Percentiles rank a stretch among this genome's conserved stretches.
These are phyloP conservation scores for Umimayanthus chanpuru DNA, from an alignment of 92 coral and sea anemone genomes.

Conservation along the genomic window DNA sequence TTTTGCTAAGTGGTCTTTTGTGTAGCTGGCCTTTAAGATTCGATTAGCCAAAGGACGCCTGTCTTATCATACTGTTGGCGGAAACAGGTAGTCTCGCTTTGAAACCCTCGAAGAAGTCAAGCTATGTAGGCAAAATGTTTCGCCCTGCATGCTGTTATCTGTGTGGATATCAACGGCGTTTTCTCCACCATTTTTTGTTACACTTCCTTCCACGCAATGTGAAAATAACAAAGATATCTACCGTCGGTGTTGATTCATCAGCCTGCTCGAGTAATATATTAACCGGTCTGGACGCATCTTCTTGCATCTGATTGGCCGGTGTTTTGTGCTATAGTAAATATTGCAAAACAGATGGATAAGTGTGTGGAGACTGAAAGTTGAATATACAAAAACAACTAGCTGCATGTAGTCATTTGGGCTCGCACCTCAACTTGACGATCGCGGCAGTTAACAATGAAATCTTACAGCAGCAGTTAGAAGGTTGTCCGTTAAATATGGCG, in stretches of 20 bases:
- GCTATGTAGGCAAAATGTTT: background rate
- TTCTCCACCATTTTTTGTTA: background rate
- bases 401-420: background rate
- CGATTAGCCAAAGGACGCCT: background rate
- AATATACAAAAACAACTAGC: slow-evolving; percentile 14
- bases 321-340: slow-evolving; percentile 5
- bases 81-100: background rate
- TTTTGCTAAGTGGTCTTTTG: background rate
- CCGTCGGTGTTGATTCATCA: background rate
- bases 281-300: background rate
- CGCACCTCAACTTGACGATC: background rate
- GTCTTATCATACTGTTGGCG: background rate
- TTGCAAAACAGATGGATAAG: slow-evolving; percentile 30
- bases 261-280: slow-evolving; percentile 11
- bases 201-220: background rate
- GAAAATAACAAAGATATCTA: background rate
- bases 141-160: background rate
- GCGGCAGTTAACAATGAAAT: slow-evolving; percentile 1
- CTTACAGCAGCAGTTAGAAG: background rate
- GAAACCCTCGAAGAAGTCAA: background rate
- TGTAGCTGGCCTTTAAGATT: background rate
- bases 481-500: background rate
- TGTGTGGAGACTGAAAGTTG: background rate
- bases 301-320: slow-evolving; percentile 29
- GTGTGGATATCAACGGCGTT: background rate